Percentiles rank a stretch among this genome's conserved stretches.
Evolutionary conservation across 2,797 vertebrate genomes (phyloP).

Genomic region (Craterocephalus amniculus): DNA sequence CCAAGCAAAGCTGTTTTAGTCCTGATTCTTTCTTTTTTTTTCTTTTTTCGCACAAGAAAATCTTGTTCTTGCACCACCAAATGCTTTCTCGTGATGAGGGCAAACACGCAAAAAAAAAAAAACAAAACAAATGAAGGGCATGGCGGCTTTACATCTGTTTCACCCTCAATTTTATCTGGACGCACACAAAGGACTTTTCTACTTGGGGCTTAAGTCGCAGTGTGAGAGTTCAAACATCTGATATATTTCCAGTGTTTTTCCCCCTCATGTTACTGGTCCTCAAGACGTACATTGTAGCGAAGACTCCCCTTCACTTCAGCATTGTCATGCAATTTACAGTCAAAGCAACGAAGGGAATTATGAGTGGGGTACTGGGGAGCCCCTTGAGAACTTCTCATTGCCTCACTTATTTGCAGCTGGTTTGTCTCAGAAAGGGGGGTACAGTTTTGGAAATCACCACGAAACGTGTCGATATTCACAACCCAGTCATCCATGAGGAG

Average conservation of each 20-base stretch:
- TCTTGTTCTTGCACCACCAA: constrained; percentile 73
- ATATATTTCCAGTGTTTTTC: constrained; percentile 2
- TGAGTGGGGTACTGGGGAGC: constrained; percentile 43
- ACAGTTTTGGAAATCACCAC: constrained; percentile 68
- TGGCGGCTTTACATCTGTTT: constrained; percentile 4
- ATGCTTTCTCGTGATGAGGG: constrained; percentile 71
- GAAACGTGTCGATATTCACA: constrained; percentile 28
- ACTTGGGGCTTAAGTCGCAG: not conserved
- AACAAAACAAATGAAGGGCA: constrained; percentile 36
- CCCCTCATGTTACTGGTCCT: not conserved
- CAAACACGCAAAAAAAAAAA: constrained; percentile 70
- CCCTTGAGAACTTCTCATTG: constrained; percentile 34
- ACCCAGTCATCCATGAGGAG: constrained; percentile 62
- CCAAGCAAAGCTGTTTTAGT: constrained; percentile 85
- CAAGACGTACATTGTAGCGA: constrained; percentile 27
- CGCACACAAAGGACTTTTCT: not conserved
- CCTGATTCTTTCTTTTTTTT: constrained; percentile 61
- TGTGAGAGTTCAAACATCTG: not conserved
- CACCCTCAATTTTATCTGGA: not conserved
- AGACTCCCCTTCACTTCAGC: constrained; percentile 16
- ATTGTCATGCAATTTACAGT: constrained; percentile 16
- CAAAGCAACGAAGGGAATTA: constrained; percentile 43
- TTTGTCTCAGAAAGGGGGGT: not conserved
- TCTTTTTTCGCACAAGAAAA: constrained; percentile 64
- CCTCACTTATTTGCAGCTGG: constrained; percentile 55